Conservation (phyloP, 2,888 invertebrate genomes). For the Petrolisthes cinctipes region DNA sequence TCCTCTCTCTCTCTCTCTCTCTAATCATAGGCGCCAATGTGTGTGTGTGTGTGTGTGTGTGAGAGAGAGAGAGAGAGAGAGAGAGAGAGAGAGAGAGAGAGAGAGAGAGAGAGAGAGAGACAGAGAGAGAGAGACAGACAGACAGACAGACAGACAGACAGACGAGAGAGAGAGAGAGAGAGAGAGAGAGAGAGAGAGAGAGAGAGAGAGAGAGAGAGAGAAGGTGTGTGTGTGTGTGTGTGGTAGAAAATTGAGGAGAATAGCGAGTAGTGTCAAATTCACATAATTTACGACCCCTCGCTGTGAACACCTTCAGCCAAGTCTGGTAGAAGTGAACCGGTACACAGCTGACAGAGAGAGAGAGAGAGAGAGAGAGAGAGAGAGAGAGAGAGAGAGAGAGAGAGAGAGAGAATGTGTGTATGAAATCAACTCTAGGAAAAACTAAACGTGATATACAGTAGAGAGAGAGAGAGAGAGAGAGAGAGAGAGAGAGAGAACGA, state of each 20-base stretch:
- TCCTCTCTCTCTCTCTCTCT: background rate
- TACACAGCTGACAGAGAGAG: no score
- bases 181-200: background rate
- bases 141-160: background rate
- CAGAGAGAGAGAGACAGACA: background rate
- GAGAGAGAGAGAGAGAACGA: conserved; percentile 4
- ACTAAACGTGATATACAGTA: no score
- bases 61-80: conserved; percentile 13
- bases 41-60: background rate
- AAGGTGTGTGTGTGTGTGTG: no score
- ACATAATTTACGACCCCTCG: no score
- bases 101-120: background rate
- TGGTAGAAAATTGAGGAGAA: no score
- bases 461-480: conserved; percentile 4
- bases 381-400: no score
- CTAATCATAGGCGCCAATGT: background rate
- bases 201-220: conserved; percentile 18
- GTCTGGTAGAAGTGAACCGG: no score
- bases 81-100: conserved; percentile 2
- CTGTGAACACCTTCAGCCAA: no score
- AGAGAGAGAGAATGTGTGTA: no score
- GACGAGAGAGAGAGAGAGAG: background rate
- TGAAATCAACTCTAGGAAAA: no score
- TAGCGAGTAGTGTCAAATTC: no score
- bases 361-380: no score